A percentile compares a stretch with the other conserved stretches of the same genome.
phyloP scores from a whole-genome alignment of 2,888 invertebrate species.

The Esperia sulphurella region DNA sequence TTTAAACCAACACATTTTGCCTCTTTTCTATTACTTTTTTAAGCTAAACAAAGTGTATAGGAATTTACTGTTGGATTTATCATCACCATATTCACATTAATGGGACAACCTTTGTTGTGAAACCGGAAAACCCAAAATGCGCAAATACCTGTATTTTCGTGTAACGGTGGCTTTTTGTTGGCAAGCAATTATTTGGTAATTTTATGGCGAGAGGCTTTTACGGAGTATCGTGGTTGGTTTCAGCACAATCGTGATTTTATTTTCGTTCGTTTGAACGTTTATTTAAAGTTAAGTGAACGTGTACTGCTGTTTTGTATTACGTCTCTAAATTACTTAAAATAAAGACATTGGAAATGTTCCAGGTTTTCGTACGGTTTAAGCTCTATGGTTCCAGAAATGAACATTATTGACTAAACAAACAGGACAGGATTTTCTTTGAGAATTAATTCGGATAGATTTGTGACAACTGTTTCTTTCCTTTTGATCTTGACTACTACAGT shows the following conservation, averaged over 20 bases:
- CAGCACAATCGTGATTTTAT: constrained; percentile 2
- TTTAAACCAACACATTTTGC: no score
- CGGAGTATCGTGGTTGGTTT: neutral
- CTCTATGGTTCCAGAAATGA: no score
- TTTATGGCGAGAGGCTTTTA: constrained; percentile 16
- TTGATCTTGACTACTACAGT: no score
- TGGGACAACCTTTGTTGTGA: neutral
- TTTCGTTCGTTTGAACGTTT: constrained; percentile 2
- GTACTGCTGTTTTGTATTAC: neutral
- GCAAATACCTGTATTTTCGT: constrained; percentile 15
- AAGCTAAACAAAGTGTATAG: neutral
- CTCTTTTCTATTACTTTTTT: no score
- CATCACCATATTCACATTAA: neutral
- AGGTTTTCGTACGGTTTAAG: no score
- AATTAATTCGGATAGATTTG: no score
- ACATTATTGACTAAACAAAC: no score
- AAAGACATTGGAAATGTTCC: no score
- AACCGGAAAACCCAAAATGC: constrained; percentile 3
- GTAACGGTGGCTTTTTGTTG: constrained; percentile 15
- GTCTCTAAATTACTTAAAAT: no score
- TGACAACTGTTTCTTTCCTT: no score
- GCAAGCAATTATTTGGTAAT: constrained; percentile 18
- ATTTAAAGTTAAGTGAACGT: constrained; percentile 8
- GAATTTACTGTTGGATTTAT: neutral
- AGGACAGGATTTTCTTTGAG: no score